Evolutionary conservation across 2,113 vertebrate species (phyloP), one percentile per base, ranked within the genome.

Genomic region (Balaeniceps rex): DNA sequence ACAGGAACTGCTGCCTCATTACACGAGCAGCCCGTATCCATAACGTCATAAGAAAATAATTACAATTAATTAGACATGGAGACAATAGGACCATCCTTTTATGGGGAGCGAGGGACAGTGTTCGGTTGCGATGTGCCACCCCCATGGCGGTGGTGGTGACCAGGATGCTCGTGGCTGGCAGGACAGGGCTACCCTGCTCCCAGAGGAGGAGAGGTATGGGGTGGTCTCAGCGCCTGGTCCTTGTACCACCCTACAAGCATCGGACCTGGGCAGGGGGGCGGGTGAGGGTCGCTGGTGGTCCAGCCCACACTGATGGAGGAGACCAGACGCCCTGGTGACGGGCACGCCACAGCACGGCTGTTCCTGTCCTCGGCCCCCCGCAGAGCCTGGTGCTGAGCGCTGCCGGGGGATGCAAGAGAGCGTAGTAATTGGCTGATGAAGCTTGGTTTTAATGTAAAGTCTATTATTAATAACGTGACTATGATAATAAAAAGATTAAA

Each of bases 401-500:
- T 29, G 78, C 68, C 2, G 12, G 54, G 70, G 71, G 36, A 18
- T 3, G 34, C 38, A 2, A n/a, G 47, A 66, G 6, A 44, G 78
- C 0, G 0, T 70, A 2, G 29, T 75, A 74, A 88, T 54, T 34
- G 79, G 79, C 76, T 12, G 88, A 49, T 46, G 49, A 51, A 74
- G 72, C 88, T 66, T 5, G 60, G 68, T 61, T 86, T 87, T 70
- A 12, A 89, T 46, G 42, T 69, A 84, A 89, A 81, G 70, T 46
- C 92, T 61, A 55, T 95, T 95, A 94, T 96, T 96, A 94, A 94
- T 95, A 96, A 97, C 26, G 58, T 57, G 86, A 75, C 94, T 96
- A 93, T 85, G 91, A 84, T 95, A 95, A 96, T 91, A 95, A 96
- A 95, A 95, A 94, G 96, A 97, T 95, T 75, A 94, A 97, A 83